Evolutionary conservation across 2,113 vertebrate genomes (phyloP), one percentile per base, ranked within the genome.

Genomic region (Terrapene triunguis): DNA sequence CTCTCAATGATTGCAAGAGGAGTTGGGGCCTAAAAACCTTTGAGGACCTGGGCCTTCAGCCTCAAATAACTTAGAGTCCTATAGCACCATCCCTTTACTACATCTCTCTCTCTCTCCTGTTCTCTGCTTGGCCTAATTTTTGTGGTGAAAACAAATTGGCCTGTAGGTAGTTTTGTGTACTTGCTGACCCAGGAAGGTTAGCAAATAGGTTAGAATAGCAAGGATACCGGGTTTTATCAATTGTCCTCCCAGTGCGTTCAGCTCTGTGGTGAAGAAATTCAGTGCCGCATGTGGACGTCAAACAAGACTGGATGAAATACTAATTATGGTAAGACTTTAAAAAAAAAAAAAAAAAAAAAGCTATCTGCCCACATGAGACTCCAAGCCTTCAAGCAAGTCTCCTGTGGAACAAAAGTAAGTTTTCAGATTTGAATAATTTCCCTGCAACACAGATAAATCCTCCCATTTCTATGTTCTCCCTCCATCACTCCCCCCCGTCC

Each of bases 401-500:
- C 95, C 85, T 1, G 0, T 96, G 97, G 89, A 97, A 98, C 97
- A 98, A 97, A 97, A 97, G 94, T 97, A 96, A 98, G 96, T 97
- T 97, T 93, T 97, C 95, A 97, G 96, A 97, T 97, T 97, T 97
- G 95, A 98, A 98, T 98, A 98, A 98, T 97, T 98, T 98, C 91
- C 86, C 95, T 88, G 96, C 93, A 93, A 72, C 88, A 94, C 89
- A 97, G 95, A 97, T 96, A 98, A 97, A 97, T 93, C 92, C 93
- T 92, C 89, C 42, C 76, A 93, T 97, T 96, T 92, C 85, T 95
- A 29, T 62, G 24, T 5, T 4, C 55, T 35, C 69, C 57, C 2
- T n/a, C 5, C 1, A 24, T 0, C 22, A 69, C 44, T 59, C 72
- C 82, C 87, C 87, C 55, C 44, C 21, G 78, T 87, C 89, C 57